Evolutionary conservation across 2,888 invertebrate species (phyloP), one percentile per base, ranked within the genome.

Genomic region (Hypsopygia costalis): DNA sequence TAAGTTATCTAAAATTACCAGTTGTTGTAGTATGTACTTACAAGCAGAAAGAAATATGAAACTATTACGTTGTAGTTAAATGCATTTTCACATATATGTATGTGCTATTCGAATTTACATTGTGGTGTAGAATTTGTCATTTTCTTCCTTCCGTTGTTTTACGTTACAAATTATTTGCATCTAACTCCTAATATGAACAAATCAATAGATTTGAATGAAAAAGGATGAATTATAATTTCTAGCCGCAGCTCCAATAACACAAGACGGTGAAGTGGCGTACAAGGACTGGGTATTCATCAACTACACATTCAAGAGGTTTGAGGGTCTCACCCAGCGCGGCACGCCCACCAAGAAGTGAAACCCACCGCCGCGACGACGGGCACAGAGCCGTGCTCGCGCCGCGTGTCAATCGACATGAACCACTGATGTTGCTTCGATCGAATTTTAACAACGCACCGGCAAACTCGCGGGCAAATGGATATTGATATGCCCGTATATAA

Each of bases 271-370:
- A 83, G 93, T 94, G 53, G 95, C 94, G 65, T 95, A 96, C 86
- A 98, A 98, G 90, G 98, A 99, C 91, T 99, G 99, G 97, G 99
- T 99, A 60, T 99, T 99, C 87, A 98, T 99, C 76, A 99, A 99
- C 90, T 99, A 99, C 90, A 99, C 99, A 48, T 99, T 98, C 91
- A 98, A 99, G 83, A 92, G 99, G 60, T 99, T 99, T 88, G 99
- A 99, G 88, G 98, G 98, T 20, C 91, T 98, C 52, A 98, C 98
- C 37, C 97, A 97, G 78, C 92, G 97, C 62, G 96, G 96, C 51
- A 93, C 94, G 46, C 94, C 94, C 34, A 93, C 93, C 61, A 94
- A 94, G 83, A 94, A 95, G 90, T 94, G 78, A 82, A 29, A n/a
- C 6, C 7, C 27, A 9, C 11, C 21, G 9, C 34, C 11, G 1